Percentiles rank a stretch among this genome's conserved stretches.
Evolutionary conservation across 1,140 invertebrate species (phyloP).

Genomic region (Drosophila sproati): DNA sequence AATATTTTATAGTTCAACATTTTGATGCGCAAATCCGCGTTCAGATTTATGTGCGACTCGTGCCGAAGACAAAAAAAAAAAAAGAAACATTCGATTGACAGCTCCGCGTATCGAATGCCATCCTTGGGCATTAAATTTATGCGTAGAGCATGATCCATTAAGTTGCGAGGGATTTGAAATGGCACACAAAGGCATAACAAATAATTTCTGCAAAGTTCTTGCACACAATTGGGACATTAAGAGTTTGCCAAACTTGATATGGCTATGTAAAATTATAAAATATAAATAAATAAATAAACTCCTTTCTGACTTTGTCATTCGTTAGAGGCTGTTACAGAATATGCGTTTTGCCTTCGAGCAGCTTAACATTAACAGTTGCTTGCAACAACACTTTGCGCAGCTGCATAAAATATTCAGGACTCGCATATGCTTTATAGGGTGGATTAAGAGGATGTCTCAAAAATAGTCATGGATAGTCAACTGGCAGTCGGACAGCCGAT

Average conservation of each 20-base stretch:
- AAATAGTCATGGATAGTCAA: conserved; percentile 50
- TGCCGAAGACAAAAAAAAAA: conserved; percentile 34
- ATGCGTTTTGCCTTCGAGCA: conserved; percentile 10
- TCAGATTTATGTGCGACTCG: conserved; percentile 54
- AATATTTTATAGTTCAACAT: conserved; percentile 58
- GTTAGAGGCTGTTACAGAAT: background rate
- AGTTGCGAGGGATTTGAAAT: background rate
- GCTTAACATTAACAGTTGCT: conserved; percentile 18
- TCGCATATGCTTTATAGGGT: conserved; percentile 7
- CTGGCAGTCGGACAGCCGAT: conserved; percentile 22
- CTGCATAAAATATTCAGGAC: conserved; percentile 52
- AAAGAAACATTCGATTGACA: conserved; percentile 33
- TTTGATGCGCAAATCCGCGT: background rate
- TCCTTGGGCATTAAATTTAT: conserved; percentile 29
- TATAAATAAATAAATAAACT: background rate
- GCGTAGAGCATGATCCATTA: conserved; percentile 9
- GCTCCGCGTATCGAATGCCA: conserved; percentile 12
- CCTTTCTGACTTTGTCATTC: too few relatives aligned
- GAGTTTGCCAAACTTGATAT: background rate
- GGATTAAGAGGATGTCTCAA: background rate
- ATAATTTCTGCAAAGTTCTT: too few relatives aligned
- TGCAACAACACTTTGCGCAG: conserved; percentile 26
- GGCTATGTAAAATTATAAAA: background rate
- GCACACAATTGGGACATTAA: too few relatives aligned
- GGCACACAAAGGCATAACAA: background rate